Evolutionary conservation across 1,140 invertebrate genomes (phyloP).

Genomic region (Sitophilus oryzae): DNA sequence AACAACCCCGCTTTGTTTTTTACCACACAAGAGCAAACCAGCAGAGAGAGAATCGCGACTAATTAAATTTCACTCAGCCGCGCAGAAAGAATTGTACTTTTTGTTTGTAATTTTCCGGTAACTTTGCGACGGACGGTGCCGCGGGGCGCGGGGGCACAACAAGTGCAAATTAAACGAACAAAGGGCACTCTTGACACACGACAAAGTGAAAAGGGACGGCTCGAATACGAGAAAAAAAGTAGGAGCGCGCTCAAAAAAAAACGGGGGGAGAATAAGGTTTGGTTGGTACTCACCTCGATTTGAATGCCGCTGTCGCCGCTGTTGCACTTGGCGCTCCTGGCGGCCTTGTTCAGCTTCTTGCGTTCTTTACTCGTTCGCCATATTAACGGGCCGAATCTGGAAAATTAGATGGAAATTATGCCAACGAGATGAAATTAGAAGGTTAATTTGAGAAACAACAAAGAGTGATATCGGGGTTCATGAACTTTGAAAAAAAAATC

Average conservation of each 20-base stretch:
- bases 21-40: no score
- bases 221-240: slow-evolving; percentile 3
- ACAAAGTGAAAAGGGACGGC: slow-evolving; percentile 10
- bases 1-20: no score
- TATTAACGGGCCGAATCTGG: slow-evolving; percentile 60
- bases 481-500: no score
- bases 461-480: no score
- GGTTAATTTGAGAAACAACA: no score
- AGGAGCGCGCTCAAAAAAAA: slow-evolving; percentile 6
- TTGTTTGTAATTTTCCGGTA: no score
- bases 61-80: no score
- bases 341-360: slow-evolving; percentile 61
- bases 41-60: no score
- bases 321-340: slow-evolving; percentile 65
- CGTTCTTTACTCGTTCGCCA: slow-evolving; percentile 67
- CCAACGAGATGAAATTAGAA: no score
- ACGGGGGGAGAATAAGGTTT: neutral
- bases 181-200: neutral
- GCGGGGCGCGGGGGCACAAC: neutral
- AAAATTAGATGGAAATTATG: no score
- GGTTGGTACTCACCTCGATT: slow-evolving; percentile 50
- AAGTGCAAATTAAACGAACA: neutral
- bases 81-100: no score
- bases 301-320: slow-evolving; percentile 71
- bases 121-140: neutral